Evolutionary conservation across 2,888 invertebrate genomes (phyloP).

Genomic region (Drosophila austrosaltans): DNA sequence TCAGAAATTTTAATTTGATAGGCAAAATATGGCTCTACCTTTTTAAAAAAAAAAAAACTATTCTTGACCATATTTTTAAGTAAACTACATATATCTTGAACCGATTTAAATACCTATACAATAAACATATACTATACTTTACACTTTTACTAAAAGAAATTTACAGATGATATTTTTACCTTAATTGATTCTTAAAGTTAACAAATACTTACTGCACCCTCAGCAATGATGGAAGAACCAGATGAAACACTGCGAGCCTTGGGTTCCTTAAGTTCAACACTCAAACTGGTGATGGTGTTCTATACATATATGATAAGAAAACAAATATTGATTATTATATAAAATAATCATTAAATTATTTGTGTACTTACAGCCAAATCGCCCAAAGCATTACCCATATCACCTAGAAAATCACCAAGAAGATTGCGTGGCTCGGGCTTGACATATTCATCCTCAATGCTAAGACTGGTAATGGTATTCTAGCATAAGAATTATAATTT

Average conservation of each 20-base stretch:
- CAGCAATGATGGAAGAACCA: slow-evolving; percentile 30
- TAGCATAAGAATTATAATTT: neutral
- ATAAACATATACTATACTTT: too few species aligned
- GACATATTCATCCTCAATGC: slow-evolving; percentile 23
- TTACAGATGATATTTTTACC: too few species aligned
- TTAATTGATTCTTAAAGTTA: too few species aligned
- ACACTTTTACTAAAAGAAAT: too few species aligned
- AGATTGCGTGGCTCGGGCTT: slow-evolving; percentile 27
- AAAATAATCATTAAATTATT: neutral
- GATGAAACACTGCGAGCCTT: slow-evolving; percentile 24
- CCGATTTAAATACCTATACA: too few species aligned
- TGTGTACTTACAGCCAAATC: slow-evolving; percentile 45
- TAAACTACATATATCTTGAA: too few species aligned
- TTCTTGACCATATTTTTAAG: too few species aligned
- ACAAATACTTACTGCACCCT: slow-evolving; percentile 26
- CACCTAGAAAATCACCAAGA: slow-evolving; percentile 39
- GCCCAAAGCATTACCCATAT: slow-evolving; percentile 37
- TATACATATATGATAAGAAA: neutral
- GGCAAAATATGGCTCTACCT: too few species aligned
- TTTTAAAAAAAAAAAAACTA: too few species aligned
- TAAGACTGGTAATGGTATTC: slow-evolving; percentile 36
- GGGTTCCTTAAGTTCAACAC: slow-evolving; percentile 18
- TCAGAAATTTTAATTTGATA: too few species aligned
- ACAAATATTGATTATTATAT: neutral
- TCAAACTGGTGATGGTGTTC: slow-evolving; percentile 53